phyloP scores from a whole-genome alignment of 2,797 vertebrate genomes.

The Cetoscarus ocellatus region DNA sequence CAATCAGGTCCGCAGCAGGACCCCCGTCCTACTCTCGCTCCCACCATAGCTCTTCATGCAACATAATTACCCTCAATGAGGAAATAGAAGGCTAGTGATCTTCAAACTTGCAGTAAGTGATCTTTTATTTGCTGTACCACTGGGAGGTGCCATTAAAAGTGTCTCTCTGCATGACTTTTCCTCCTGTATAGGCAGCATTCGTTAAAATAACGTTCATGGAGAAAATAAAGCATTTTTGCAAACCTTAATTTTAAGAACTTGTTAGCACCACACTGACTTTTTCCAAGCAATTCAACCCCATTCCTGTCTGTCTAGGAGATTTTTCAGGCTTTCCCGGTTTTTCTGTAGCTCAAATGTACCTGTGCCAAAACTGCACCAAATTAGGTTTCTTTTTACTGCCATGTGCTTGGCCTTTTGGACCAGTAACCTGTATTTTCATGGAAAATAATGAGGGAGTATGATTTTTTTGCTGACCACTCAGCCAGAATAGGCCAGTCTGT shows the following conservation, averaged over 20 bases:
- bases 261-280: background rate
- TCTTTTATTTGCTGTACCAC: constrained; percentile 31
- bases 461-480: too few relatives aligned
- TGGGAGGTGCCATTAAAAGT: constrained; percentile 32
- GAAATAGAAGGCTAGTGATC: constrained; percentile 36
- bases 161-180: constrained; percentile 6
- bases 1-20: constrained; percentile 37
- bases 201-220: constrained; percentile 15
- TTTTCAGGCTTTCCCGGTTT: too few relatives aligned
- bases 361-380: too few relatives aligned
- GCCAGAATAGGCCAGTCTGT: too few relatives aligned
- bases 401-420: too few relatives aligned
- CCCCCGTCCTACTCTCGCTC: constrained; percentile 13
- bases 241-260: background rate
- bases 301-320: background rate
- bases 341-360: background rate
- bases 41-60: constrained; percentile 22
- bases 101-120: constrained; percentile 28
- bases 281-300: background rate
- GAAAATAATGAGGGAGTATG: too few relatives aligned
- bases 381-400: too few relatives aligned
- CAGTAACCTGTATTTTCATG: too few relatives aligned
- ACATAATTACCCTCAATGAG: constrained; percentile 57
- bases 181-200: background rate
- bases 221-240: constrained; percentile 13